Conservation (phyloP, 1,140 invertebrate species). For the Drosophila obscura region DNA sequence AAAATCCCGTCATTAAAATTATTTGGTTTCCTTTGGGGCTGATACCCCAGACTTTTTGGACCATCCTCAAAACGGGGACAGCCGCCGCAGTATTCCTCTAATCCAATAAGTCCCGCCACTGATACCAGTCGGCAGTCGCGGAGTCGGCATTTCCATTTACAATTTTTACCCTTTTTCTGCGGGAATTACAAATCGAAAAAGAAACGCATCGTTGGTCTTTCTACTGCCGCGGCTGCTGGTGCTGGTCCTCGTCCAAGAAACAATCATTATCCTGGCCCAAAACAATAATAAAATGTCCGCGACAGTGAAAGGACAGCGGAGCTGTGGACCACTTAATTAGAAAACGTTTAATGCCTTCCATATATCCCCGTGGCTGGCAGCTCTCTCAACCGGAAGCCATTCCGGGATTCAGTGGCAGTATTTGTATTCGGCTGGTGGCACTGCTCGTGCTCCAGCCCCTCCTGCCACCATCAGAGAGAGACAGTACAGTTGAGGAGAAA, state of each 20-base stretch:
- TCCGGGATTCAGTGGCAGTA: slow-evolving; percentile 29
- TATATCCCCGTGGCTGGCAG: slow-evolving; percentile 33
- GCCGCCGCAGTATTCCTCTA: slow-evolving; percentile 35
- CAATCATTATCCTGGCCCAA: slow-evolving; percentile 76
- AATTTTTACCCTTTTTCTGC: slow-evolving; percentile 64
- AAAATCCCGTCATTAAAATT: slow-evolving; percentile 47
- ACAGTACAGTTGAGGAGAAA: neutral
- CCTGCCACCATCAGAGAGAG: too few species aligned
- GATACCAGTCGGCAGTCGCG: slow-evolving; percentile 5
- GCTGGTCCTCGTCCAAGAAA: slow-evolving; percentile 45
- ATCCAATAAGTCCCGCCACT: slow-evolving; percentile 66
- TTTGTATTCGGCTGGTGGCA: slow-evolving; percentile 16
- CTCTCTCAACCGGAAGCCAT: slow-evolving; percentile 58
- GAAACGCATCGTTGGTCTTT: slow-evolving; percentile 53
- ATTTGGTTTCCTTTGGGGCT: slow-evolving; percentile 17
- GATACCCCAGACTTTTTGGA: too few species aligned
- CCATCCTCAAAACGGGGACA: slow-evolving; percentile 7
- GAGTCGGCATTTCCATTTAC: slow-evolving; percentile 13
- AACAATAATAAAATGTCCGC: slow-evolving; percentile 70
- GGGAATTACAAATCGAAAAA: slow-evolving; percentile 48
- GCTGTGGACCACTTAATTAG: slow-evolving; percentile 72
- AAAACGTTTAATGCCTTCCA: slow-evolving; percentile 76
- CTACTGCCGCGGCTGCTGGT: too few species aligned
- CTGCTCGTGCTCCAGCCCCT: neutral
- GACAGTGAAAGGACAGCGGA: slow-evolving; percentile 18